These are phyloP conservation scores for Forpus xanthops DNA, from an alignment of 2,797 vertebrate species.

Conservation along the genomic window DNA sequence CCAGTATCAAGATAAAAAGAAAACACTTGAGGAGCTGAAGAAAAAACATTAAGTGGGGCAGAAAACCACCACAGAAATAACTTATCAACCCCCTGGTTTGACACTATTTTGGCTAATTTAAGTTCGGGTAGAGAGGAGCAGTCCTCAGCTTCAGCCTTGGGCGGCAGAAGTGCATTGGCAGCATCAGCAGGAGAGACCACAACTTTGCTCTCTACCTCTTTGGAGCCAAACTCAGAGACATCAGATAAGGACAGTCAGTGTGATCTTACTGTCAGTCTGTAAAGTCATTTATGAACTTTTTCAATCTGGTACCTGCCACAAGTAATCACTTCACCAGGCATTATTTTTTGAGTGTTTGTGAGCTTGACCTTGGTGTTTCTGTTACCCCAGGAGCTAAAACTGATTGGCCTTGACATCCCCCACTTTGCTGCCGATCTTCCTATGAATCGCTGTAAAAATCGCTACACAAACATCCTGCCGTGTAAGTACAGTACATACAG, in stretches of 20 bases:
- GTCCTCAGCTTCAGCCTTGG: not conserved
- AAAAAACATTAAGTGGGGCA: not conserved
- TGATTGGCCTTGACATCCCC: slow-evolving; percentile 89
- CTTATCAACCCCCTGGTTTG: not conserved
- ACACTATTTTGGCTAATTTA: not conserved
- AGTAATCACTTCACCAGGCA: not conserved
- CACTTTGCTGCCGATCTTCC: slow-evolving; percentile 94
- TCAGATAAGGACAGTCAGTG: not conserved
- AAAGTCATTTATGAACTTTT: not conserved
- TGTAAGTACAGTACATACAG: slow-evolving; percentile 79
- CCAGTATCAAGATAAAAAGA: not conserved
- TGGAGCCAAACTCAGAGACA: not conserved
- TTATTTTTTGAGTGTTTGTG: not conserved
- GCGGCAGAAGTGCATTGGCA: not conserved
- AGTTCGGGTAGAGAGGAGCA: not conserved
- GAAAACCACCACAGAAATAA: not conserved
- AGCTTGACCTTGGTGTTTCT: not conserved
- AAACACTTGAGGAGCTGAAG: not conserved
- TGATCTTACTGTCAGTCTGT: not conserved
- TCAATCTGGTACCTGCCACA: not conserved
- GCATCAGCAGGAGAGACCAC: not conserved
- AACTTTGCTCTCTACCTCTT: not conserved
- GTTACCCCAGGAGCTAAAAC: slow-evolving; percentile 86
- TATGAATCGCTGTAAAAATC: slow-evolving; percentile 94
- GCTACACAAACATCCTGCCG: slow-evolving; percentile 97